These are phyloP conservation scores for Phylloscopus trochilus DNA, from an alignment of 2,113 vertebrate genomes.

Conservation along the genomic window DNA sequence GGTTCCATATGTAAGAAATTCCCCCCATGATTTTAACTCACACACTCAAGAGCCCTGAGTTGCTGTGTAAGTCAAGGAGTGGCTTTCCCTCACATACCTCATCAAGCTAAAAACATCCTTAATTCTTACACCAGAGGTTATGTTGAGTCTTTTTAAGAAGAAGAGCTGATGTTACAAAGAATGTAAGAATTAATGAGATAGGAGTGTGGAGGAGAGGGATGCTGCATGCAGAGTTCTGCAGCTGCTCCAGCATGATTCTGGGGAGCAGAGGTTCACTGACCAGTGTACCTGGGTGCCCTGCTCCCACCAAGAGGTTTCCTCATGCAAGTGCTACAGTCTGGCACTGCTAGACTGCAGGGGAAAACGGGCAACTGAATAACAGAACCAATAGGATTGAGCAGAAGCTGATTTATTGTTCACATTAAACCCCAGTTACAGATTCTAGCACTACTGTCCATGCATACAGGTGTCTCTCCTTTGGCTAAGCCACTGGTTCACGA, in stretches of 20 bases:
- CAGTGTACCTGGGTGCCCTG: not conserved
- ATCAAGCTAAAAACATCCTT: not conserved
- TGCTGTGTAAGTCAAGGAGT: not conserved
- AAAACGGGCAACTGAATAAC: too few species aligned
- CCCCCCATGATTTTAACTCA: not conserved
- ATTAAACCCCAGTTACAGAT: too few species aligned
- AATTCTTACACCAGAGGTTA: not conserved
- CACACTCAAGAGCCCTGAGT: not conserved
- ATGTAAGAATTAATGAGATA: not conserved
- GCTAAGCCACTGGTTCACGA: too few species aligned
- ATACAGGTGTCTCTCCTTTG: too few species aligned
- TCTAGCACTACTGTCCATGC: too few species aligned
- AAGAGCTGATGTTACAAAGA: not conserved
- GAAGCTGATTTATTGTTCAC: too few species aligned
- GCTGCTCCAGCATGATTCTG: not conserved
- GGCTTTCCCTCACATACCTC: not conserved
- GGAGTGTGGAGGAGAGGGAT: not conserved
- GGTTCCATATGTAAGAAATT: not conserved
- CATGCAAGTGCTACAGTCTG: not conserved
- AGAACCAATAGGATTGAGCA: too few species aligned
- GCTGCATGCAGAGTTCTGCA: not conserved
- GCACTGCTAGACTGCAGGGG: not conserved
- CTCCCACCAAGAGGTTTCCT: not conserved
- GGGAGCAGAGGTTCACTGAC: not conserved
- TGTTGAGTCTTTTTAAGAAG: not conserved